These are phyloP conservation scores for Nannospalax galili DNA, from an alignment of 2,113 vertebrate species.

Conservation along the genomic window DNA sequence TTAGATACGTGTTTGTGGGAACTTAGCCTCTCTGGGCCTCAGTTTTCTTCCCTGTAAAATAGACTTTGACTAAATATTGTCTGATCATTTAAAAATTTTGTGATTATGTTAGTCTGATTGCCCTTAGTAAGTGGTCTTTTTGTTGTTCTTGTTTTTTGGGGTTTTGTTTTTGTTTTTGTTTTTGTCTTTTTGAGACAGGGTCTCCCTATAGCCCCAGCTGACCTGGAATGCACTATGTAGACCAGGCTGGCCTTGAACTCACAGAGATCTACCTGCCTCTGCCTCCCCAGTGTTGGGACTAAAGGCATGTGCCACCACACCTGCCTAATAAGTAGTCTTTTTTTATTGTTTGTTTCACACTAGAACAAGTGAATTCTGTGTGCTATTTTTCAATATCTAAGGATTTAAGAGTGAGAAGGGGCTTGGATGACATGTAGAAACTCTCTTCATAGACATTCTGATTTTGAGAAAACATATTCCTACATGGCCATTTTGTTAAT, in stretches of 20 bases:
- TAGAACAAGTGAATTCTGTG: not conserved
- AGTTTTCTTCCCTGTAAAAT: not conserved
- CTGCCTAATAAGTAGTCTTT: not conserved
- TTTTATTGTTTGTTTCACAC: not conserved
- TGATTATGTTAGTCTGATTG: not conserved
- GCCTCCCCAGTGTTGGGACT: too few relatives aligned
- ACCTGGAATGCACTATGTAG: too few relatives aligned
- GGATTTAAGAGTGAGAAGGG: not conserved
- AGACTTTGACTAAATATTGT: not conserved
- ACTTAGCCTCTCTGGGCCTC: not conserved
- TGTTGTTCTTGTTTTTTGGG: too few relatives aligned
- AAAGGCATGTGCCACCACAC: too few relatives aligned
- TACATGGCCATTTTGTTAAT: constrained; percentile 33
- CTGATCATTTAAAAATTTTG: constrained; percentile 20
- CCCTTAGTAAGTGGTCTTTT: too few relatives aligned
- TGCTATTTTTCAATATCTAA: not conserved
- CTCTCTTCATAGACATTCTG: not conserved
- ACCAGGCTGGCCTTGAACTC: too few relatives aligned
- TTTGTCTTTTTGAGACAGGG: too few relatives aligned
- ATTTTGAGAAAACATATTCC: constrained; percentile 39
- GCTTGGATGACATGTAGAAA: not conserved
- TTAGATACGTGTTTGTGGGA: not conserved
- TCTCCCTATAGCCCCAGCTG: too few relatives aligned
- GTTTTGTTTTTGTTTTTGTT: too few relatives aligned
- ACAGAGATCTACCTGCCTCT: too few relatives aligned